These are phyloP conservation scores for Liposcelis brunnea DNA, from an alignment of 2,888 invertebrate genomes.

Conservation along the genomic window DNA sequence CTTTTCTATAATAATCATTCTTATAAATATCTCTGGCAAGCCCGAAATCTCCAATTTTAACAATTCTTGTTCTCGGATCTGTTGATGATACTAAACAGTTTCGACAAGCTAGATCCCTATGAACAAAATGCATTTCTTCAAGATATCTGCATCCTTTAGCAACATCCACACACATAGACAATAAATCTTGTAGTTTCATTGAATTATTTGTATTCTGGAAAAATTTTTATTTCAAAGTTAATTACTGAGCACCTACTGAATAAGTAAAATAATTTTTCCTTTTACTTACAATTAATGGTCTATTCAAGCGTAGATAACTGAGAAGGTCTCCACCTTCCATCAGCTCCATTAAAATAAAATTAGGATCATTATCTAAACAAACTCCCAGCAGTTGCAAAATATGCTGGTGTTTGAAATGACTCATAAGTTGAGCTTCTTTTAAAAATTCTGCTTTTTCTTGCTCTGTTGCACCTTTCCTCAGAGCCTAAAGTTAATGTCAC, in stretches of 20 bases:
- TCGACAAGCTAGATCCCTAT: constrained; percentile 87
- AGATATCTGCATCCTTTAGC: constrained; percentile 88
- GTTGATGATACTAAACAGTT: constrained; percentile 80
- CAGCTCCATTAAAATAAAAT: constrained; percentile 87
- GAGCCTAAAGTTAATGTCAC: constrained; percentile 58
- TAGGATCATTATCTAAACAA: constrained; percentile 83
- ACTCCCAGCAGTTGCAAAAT: constrained; percentile 86
- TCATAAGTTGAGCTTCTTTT: constrained; percentile 94
- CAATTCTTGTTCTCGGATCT: constrained; percentile 51
- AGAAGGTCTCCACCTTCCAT: constrained; percentile 96
- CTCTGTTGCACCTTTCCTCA: constrained; percentile 79
- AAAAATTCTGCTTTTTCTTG: constrained; percentile 85
- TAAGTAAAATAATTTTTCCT: too few species aligned
- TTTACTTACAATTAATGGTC: constrained; percentile 47
- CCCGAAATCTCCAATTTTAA: constrained; percentile 97
- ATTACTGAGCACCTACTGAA: too few species aligned
- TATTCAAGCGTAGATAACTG: constrained; percentile 68
- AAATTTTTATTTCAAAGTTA: constrained; percentile 28
- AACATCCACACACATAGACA: constrained; percentile 90
- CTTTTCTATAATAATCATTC: constrained; percentile 93
- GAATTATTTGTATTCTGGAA: constrained; percentile 41
- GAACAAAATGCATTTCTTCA: constrained; percentile 94
- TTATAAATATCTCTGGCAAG: constrained; percentile 92
- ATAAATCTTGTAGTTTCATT: constrained; percentile 63
- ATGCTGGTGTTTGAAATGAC: constrained; percentile 92